Evolutionary conservation across 2,888 invertebrate species (phyloP).

Genomic region (Hymenopus coronatus): DNA sequence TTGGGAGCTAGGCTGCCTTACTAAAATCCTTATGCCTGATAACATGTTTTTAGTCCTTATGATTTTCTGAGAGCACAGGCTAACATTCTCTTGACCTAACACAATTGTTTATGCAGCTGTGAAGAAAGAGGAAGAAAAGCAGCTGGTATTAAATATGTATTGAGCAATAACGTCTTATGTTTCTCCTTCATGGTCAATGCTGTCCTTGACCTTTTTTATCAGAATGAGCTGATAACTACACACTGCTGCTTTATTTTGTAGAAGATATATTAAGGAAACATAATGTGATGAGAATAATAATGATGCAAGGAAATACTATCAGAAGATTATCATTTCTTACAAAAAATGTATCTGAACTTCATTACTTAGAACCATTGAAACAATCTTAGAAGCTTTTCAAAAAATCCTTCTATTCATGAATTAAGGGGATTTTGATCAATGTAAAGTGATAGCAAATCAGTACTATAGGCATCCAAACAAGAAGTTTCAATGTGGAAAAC

Average conservation of each 20-base stretch:
- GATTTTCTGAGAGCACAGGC: not conserved
- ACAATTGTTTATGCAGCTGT: not conserved
- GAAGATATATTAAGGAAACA: not conserved
- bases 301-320: not conserved
- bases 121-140: not conserved
- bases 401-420: too few relatives aligned
- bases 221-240: not conserved
- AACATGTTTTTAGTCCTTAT: not conserved
- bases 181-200: not conserved
- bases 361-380: too few relatives aligned
- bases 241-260: not conserved
- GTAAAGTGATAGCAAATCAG: too few relatives aligned
- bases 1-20: not conserved
- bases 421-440: too few relatives aligned
- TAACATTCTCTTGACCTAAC: not conserved
- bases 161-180: not conserved
- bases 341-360: too few relatives aligned
- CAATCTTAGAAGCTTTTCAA: too few relatives aligned
- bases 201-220: not conserved
- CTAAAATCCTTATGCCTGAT: not conserved
- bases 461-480: too few relatives aligned
- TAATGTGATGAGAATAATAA: not conserved
- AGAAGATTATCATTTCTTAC: too few relatives aligned
- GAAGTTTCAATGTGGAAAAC: too few relatives aligned
- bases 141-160: not conserved